Evolutionary conservation across 2,797 vertebrate species (phyloP), one percentile per base, ranked within the genome.

Genomic region (Danio kyathit): DNA sequence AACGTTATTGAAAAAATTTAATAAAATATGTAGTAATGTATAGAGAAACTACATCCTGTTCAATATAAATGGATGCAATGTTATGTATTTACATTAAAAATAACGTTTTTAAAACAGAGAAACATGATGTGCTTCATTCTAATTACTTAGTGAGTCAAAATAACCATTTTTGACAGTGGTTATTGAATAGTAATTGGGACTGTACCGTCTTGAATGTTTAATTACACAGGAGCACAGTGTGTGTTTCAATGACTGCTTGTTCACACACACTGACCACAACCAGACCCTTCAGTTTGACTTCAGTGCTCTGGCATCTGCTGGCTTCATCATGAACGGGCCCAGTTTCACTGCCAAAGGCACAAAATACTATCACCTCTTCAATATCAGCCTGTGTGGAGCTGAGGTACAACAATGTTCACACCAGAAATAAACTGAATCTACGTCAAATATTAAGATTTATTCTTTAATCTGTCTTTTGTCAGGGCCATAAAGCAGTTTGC

Each of bases 301-400:
- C 82, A 95, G 93, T 86, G 91, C 85, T 52, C 94, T 99, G 29
- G 95, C 95, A 49, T 91, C 90, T 0, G 94, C 94, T 51, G 95
- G 95, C 11, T 96, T 95, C 0, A 88, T 98, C 83, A 97, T 97
- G 94, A 99, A 96, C 0, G 97, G 97, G 7, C 98, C 98, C 0
- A 99, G 97, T 88, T 99, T 99, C 83, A 99, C 98, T 7, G 96
- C 97, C 63, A 97, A 97, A 89, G 98, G 98, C 81, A 99, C 97
- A 57, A 97, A 97, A 80, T 99, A 99, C 90, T 99, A 96, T 88
- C 97, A 98, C 86, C 94, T 96, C 87, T 99, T 99, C 89, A 99
- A 99, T 74, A 96, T 99, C 91, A 98, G 97, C 89, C 90, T 99
- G 51, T 99, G 97, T 89, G 97, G 97, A 78, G 94, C 93, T 83